A percentile compares a stretch with the other conserved stretches of the same genome.
Evolutionary conservation across 2,797 vertebrate genomes (phyloP).

Genomic region (Pagetopsis macropterus): DNA sequence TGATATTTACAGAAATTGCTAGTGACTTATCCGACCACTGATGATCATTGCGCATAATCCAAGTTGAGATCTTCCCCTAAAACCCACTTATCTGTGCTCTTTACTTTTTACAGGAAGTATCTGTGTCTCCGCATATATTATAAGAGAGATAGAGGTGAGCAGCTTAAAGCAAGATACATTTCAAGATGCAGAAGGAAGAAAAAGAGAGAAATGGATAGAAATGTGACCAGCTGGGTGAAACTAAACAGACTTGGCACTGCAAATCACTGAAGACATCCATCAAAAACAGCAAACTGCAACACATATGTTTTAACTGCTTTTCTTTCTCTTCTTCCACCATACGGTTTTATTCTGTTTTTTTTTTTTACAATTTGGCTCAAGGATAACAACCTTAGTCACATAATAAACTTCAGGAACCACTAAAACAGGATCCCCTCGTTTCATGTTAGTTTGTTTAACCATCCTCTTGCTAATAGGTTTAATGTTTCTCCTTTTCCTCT

Average conservation of each 20-base stretch:
- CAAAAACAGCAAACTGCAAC: slow-evolving; percentile 46
- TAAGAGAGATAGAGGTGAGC: slow-evolving; percentile 33
- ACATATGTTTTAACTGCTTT: slow-evolving; percentile 41
- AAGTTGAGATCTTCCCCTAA: slow-evolving; percentile 27
- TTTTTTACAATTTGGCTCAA: slow-evolving; percentile 31
- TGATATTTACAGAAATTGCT: too few species aligned
- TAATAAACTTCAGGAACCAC: slow-evolving; percentile 60
- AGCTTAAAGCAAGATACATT: slow-evolving; percentile 33
- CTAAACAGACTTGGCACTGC: slow-evolving; percentile 62
- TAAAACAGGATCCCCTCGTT: slow-evolving; percentile 10
- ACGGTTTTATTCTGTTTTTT: slow-evolving; percentile 34
- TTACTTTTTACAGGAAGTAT: slow-evolving; percentile 49
- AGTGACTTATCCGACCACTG: too few species aligned
- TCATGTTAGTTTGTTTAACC: slow-evolving; percentile 19
- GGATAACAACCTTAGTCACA: slow-evolving; percentile 58
- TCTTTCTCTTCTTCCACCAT: slow-evolving; percentile 36
- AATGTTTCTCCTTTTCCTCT: slow-evolving; percentile 16
- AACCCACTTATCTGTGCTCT: slow-evolving; percentile 34
- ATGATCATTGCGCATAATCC: slow-evolving; percentile 34
- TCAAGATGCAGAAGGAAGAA: slow-evolving; percentile 11
- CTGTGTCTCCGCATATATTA: slow-evolving; percentile 48
- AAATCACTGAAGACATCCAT: slow-evolving; percentile 56
- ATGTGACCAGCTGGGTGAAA: slow-evolving; percentile 63
- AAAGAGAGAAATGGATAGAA: slow-evolving; percentile 36
- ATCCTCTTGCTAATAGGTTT: slow-evolving; percentile 17